Percentiles rank a stretch among this genome's conserved stretches.
phyloP scores from a whole-genome alignment of 2,888 invertebrate species.

The Agrochola lota region DNA sequence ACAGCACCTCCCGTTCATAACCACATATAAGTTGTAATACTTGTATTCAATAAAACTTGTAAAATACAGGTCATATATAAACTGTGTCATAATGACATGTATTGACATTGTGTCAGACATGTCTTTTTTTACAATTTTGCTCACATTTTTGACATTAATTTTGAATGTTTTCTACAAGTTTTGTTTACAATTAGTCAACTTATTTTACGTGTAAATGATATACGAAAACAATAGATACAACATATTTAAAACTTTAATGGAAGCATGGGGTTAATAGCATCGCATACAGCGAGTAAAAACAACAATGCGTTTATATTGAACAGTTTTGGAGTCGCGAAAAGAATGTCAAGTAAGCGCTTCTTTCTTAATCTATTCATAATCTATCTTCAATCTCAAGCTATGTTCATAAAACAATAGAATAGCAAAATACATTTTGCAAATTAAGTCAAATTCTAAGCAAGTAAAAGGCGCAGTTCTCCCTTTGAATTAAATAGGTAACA shows the following conservation, averaged over 20 bases:
- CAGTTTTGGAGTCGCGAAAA: background rate
- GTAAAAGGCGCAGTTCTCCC: constrained; percentile 1
- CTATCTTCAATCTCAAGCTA: too few relatives aligned
- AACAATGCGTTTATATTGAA: background rate
- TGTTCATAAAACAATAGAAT: background rate
- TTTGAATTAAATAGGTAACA: constrained; percentile 9
- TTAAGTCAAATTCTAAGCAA: constrained; percentile 8
- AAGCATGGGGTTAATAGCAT: background rate
- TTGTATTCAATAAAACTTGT: too few relatives aligned
- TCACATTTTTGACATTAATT: background rate
- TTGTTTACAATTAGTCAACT: background rate
- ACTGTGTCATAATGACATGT: too few relatives aligned
- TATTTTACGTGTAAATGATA: background rate
- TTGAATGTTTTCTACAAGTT: background rate
- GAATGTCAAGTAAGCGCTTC: background rate
- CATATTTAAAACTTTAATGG: background rate
- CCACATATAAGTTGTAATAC: background rate
- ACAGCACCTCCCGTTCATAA: too few relatives aligned
- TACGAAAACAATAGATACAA: background rate
- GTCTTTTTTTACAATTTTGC: background rate
- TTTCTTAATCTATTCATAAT: too few relatives aligned
- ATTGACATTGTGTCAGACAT: background rate
- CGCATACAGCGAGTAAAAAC: background rate
- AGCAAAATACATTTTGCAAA: background rate
- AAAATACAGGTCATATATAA: too few relatives aligned